Conservation (phyloP, 1,140 invertebrate genomes). For the Zaprionus inermis region DNA sequence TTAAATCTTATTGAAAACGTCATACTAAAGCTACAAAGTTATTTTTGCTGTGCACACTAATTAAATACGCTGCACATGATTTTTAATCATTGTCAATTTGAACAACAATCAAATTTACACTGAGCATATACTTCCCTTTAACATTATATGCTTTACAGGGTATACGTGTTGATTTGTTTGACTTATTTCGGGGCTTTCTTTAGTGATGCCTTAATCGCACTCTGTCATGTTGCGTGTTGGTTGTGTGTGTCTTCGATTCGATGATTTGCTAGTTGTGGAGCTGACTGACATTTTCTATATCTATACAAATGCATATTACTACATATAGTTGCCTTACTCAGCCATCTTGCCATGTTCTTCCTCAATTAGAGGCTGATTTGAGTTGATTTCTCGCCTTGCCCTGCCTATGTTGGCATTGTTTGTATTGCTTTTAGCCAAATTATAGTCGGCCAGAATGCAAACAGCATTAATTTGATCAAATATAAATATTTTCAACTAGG, state of each 20-base stretch:
- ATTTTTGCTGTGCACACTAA: no score
- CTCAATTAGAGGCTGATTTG: conserved; percentile 9
- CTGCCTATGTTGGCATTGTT: conserved; percentile 28
- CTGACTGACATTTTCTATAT: conserved; percentile 48
- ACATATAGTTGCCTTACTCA: neutral
- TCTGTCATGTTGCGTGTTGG: conserved; percentile 64
- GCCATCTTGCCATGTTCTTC: neutral
- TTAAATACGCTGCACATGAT: no score
- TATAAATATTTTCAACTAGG: conserved; percentile 48
- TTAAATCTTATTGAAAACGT: no score
- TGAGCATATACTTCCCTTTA: neutral
- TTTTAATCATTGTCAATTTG: no score
- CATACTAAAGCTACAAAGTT: no score
- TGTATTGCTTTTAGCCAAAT: conserved; percentile 58
- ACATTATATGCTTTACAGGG: neutral
- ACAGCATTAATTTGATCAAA: conserved; percentile 71
- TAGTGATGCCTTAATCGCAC: conserved; percentile 64
- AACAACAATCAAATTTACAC: no score
- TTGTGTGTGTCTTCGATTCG: conserved; percentile 19
- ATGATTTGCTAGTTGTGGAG: neutral
- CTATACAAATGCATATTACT: conserved; percentile 21
- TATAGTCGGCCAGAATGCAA: conserved; percentile 61
- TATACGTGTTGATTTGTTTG: conserved; percentile 24
- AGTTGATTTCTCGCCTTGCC: neutral
- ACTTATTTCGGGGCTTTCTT: conserved; percentile 41